Conservation (phyloP, 2,113 vertebrate genomes). For the human region GRCh38 chr5:15815001-15815500, state of each 20-base stretch:
- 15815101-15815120: background rate
- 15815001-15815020: background rate
- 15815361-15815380: conserved; percentile 45
- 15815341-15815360: conserved; percentile 71
- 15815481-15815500: conserved; percentile 73
- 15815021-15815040: background rate
- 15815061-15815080: background rate
- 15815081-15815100: background rate
- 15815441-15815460: conserved; percentile 39
- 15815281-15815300: conserved; percentile 41
- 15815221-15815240: background rate
- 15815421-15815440: conserved; percentile 39
- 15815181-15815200: background rate
- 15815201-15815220: background rate
- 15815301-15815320: conserved; percentile 27
- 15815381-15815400: conserved; percentile 62
- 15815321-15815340: conserved; percentile 53
- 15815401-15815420: conserved; percentile 29
- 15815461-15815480: conserved; percentile 47
- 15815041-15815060: background rate
- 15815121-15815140: background rate
- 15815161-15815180: background rate
- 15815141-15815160: background rate
- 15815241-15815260: background rate
- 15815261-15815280: conserved; percentile 16